Base-by-base conservation (phyloP, 2,113 vertebrate genomes). In the Centropus unirufus region DNA sequence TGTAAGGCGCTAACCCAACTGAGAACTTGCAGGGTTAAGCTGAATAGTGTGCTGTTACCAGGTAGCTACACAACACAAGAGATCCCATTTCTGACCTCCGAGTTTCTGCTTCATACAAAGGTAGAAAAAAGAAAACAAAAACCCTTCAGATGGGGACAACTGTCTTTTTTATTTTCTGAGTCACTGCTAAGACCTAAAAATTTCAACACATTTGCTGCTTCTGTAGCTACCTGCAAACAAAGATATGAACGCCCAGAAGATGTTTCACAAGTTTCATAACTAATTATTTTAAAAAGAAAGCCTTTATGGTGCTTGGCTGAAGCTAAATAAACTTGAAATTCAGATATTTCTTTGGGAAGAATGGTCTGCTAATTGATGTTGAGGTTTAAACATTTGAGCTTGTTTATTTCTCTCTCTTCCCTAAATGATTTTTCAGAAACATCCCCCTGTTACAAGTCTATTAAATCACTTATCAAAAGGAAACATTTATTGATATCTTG, bases 401-500 rank as follows among this genome's bases (percentile, higher is more conserved):
- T 96, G 93, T 97, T 98, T 97, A 96, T 97, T 96, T 97, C 78
- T 96, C 85, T 63, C 68, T 93, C 93, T 94, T 92, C 93, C 69
- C 73, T 86, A 94, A 97, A 97, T 90, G 89, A 95, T 61, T 80
- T 96, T 95, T 97, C 95, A 91, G 95, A 95, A 95, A 73, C 27
- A 24, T 83, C 87, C 87, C 90, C 96, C 82, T 17, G 51, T 91
- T 97, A 96, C 91, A 97, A 62, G 93, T 94, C 95, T 96, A 96
- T 96, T 97, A 97, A 97, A 95, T 94, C 93, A 93, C 83, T 84
- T 95, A 97, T 97, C 96, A 97, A 92, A 97, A 96, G 91, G 96
- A 97, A 97, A 96, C 85, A 73, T 97, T 96, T 97, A 98, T 97
- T 97, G 97, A 96, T 97, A 96, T 94, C 96, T 97, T 97, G 92